These are phyloP conservation scores for Oreochromis grahami DNA, from an alignment of 2,797 vertebrate species.

Conservation along the genomic window DNA sequence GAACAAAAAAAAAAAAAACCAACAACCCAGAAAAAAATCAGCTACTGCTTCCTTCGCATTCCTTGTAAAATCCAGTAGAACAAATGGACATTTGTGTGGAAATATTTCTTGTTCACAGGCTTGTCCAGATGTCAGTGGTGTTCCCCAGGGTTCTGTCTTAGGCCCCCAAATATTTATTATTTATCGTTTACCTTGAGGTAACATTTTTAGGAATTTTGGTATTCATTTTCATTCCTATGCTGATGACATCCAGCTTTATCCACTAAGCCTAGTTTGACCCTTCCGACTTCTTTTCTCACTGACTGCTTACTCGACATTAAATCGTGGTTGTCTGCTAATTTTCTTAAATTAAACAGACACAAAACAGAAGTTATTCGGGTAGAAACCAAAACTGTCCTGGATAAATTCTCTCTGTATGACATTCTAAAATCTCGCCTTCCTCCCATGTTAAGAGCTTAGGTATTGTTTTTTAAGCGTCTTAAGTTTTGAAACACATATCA, in stretches of 20 bases:
- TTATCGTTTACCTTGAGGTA: neutral
- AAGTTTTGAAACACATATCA: neutral
- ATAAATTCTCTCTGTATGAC: neutral
- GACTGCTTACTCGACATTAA: rapidly evolving
- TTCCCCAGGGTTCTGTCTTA: neutral
- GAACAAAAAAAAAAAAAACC: neutral
- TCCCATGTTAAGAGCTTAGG: neutral
- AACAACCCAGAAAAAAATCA: rapidly evolving
- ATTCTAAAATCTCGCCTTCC: rapidly evolving
- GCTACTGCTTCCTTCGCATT: neutral
- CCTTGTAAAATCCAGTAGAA: neutral
- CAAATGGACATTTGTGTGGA: neutral
- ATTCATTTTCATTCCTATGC: neutral
- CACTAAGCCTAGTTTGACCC: neutral
- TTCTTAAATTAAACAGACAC: neutral
- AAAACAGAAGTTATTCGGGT: neutral
- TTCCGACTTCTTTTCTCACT: neutral
- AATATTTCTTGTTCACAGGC: neutral
- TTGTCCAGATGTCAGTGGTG: neutral
- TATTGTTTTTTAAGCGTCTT: neutral
- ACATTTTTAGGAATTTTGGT: rapidly evolving
- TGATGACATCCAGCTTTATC: neutral
- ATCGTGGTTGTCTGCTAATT: neutral
- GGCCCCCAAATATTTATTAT: neutral
- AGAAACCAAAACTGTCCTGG: neutral